phyloP scores from a whole-genome alignment of 1,140 invertebrate genomes.

The Drosophila tsacasi region DNA sequence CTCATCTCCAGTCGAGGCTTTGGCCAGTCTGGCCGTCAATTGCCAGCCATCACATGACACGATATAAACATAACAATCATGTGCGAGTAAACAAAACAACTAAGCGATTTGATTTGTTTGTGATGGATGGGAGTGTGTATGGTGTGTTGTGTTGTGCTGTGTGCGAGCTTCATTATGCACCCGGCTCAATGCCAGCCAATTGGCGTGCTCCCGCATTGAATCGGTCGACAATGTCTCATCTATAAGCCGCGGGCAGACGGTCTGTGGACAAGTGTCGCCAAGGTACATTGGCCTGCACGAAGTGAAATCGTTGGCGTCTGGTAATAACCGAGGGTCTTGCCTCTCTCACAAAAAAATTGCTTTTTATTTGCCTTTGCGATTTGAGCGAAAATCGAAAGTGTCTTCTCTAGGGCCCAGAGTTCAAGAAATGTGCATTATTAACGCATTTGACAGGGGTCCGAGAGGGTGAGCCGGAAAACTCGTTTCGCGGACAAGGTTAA shows the following conservation, averaged over 20 bases:
- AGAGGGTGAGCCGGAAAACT: constrained; percentile 26
- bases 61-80: constrained; percentile 35
- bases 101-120: constrained; percentile 67
- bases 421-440: constrained; percentile 50
- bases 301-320: constrained; percentile 71
- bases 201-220: constrained; percentile 41
- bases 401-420: constrained; percentile 25
- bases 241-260: background rate
- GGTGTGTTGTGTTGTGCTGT: constrained; percentile 39
- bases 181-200: constrained; percentile 61
- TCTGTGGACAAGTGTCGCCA: constrained; percentile 30
- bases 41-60: constrained; percentile 53
- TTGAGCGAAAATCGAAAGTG: constrained; percentile 77
- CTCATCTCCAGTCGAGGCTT: constrained; percentile 11
- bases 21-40: constrained; percentile 20
- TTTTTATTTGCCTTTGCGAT: constrained; percentile 53
- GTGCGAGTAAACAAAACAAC: constrained; percentile 41
- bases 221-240: constrained; percentile 28
- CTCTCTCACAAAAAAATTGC: constrained; percentile 5
- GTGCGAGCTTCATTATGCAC: constrained; percentile 61
- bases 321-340: constrained; percentile 21
- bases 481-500: constrained; percentile 71
- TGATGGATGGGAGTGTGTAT: constrained; percentile 46
- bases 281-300: constrained; percentile 62
- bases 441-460: constrained; percentile 6